A percentile compares a stretch with the other conserved stretches of the same genome.
Evolutionary conservation across 2,797 vertebrate genomes (phyloP).

Genomic region (Acridotheres tristis): DNA sequence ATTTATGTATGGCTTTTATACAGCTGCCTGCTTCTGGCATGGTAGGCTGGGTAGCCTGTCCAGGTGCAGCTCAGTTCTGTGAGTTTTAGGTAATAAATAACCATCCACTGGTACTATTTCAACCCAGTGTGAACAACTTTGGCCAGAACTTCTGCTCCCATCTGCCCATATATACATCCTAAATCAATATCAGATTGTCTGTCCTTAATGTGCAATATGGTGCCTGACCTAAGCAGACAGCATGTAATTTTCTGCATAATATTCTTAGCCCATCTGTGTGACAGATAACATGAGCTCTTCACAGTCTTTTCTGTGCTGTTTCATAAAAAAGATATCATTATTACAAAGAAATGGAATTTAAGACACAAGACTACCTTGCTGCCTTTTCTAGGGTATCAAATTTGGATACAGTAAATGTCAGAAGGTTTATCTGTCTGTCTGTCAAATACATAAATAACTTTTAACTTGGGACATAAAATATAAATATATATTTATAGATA

Average conservation of each 20-base stretch:
- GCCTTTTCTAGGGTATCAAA: background rate
- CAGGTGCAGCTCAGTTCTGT: background rate
- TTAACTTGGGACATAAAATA: background rate
- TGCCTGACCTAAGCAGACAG: background rate
- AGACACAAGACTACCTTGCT: background rate
- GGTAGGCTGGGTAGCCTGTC: background rate
- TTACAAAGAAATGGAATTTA: background rate
- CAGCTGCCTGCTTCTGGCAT: background rate
- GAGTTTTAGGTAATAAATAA: conserved; percentile 1
- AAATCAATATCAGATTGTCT: conserved; percentile 48
- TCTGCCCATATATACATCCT: conserved; percentile 11
- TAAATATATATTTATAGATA: background rate
- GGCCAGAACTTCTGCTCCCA: background rate
- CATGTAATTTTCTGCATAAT: conserved; percentile 5
- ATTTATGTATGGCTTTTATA: background rate
- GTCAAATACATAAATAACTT: background rate
- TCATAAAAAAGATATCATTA: background rate
- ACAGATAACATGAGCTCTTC: background rate
- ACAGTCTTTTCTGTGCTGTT: background rate
- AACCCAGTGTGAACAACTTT: background rate
- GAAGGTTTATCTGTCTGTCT: background rate
- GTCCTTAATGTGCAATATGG: conserved; percentile 55
- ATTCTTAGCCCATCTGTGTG: conserved; percentile 27
- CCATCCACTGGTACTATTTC: background rate
- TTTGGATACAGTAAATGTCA: background rate